A percentile compares a stretch with the other conserved stretches of the same genome.
phyloP scores from a whole-genome alignment of 1,140 invertebrate species.

The Agrilus planipennis region DNA sequence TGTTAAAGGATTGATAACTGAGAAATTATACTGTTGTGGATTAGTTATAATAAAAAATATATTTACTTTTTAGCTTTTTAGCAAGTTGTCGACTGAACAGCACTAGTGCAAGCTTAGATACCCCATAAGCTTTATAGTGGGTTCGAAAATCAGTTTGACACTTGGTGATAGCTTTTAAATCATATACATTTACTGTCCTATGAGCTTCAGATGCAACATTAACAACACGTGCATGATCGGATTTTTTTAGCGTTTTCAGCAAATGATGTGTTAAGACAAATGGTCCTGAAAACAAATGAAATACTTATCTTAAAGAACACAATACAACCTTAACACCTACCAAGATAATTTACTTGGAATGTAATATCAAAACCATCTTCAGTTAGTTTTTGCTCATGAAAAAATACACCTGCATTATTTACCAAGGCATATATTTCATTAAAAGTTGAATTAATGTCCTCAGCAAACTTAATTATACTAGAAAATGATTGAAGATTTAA shows the following conservation, averaged over 20 bases:
- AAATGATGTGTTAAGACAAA: constrained; percentile 31
- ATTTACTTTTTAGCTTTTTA: constrained; percentile 23
- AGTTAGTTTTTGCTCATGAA: constrained; percentile 38
- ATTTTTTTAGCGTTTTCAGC: constrained; percentile 18
- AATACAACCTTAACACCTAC: constrained; percentile 18
- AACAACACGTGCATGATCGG: constrained; percentile 26
- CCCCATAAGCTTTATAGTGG: constrained; percentile 28
- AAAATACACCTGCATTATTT: constrained; percentile 51
- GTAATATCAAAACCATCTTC: constrained; percentile 46
- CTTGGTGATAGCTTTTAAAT: constrained; percentile 25
- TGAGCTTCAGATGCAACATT: constrained; percentile 32
- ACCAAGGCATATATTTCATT: constrained; percentile 38
- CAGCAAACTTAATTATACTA: constrained; percentile 26
- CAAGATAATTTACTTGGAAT: constrained; percentile 52
- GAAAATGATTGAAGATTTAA: constrained; percentile 28
- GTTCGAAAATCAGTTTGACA: constrained; percentile 24
- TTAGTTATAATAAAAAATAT: too few species aligned
- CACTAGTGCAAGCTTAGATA: constrained; percentile 26
- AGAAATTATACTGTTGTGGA: too few species aligned
- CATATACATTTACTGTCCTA: constrained; percentile 22
- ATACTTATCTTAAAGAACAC: background rate
- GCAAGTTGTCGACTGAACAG: constrained; percentile 27
- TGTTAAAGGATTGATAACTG: too few species aligned
- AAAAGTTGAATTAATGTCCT: constrained; percentile 22
- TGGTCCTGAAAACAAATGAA: constrained; percentile 20